Percentiles rank a stretch among this genome's conserved stretches.
Evolutionary conservation across 2,888 invertebrate genomes (phyloP).

Genomic region (Drosophila mercatorum): DNA sequence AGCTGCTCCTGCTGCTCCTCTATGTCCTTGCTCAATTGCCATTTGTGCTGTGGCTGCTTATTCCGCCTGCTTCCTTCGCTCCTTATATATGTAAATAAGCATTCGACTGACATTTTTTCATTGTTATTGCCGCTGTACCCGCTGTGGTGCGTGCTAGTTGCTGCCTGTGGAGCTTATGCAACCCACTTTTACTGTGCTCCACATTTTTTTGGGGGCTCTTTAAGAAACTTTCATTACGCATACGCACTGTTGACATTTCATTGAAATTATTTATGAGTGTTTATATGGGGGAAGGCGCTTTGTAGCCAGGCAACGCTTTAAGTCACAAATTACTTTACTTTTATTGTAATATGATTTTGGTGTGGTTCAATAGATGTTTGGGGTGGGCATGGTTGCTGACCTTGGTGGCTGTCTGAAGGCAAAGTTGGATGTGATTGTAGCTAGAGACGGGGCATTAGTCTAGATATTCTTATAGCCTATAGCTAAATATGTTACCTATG

Average conservation of each 20-base stretch:
- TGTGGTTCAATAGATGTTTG: too few species aligned
- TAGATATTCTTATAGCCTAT: too few species aligned
- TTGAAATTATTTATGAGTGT: conserved; percentile 10
- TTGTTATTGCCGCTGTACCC: conserved; percentile 54
- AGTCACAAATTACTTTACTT: too few species aligned
- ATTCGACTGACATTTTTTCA: conserved; percentile 52
- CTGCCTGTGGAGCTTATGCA: conserved; percentile 26
- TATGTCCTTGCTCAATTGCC: conserved; percentile 22
- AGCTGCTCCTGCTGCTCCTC: conserved; percentile 8
- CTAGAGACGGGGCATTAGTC: too few species aligned
- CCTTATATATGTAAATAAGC: conserved; percentile 63
- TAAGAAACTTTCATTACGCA: conserved; percentile 39
- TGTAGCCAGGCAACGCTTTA: conserved; percentile 55
- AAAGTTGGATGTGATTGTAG: neutral
- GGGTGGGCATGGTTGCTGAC: too few species aligned
- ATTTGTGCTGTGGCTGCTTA: conserved; percentile 11
- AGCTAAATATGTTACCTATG: too few species aligned
- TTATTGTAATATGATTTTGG: too few species aligned
- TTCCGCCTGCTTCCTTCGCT: conserved; percentile 4
- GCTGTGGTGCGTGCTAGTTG: conserved; percentile 31
- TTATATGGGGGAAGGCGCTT: conserved; percentile 38
- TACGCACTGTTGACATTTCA: conserved; percentile 34
- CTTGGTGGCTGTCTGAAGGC: neutral
- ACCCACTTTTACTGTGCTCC: conserved; percentile 13
- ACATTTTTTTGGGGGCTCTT: conserved; percentile 1